These are phyloP conservation scores for Tyrannus savana DNA, from an alignment of 2,113 vertebrate genomes.

Conservation along the genomic window DNA sequence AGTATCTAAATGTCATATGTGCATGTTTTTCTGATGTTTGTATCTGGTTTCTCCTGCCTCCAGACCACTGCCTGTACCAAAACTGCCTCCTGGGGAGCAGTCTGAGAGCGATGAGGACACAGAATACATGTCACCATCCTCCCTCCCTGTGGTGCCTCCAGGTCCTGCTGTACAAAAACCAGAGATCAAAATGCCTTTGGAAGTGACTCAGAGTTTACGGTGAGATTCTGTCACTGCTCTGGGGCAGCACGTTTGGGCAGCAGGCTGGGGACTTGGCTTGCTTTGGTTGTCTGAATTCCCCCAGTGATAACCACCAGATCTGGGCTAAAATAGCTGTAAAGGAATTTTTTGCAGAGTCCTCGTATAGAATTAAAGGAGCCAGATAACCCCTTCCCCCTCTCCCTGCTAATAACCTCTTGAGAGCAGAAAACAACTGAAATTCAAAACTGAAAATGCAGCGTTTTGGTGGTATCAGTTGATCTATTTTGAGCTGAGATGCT, in stretches of 20 bases:
- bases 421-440: not conserved
- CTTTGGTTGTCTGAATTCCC: not conserved
- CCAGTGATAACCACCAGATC: not conserved
- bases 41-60: not conserved
- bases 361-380: not conserved
- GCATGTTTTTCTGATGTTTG: not conserved
- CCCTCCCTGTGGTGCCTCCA: conserved; percentile 81
- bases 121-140: conserved; percentile 95
- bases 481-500: not conserved
- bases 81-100: conserved; percentile 79
- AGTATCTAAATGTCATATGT: not conserved
- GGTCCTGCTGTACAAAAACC: conserved; percentile 74
- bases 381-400: not conserved
- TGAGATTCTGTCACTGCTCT: conserved; percentile 28
- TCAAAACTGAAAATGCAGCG: not conserved
- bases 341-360: not conserved
- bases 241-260: not conserved
- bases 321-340: not conserved
- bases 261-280: not conserved
- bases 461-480: not conserved
- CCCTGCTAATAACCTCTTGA: not conserved
- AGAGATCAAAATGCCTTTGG: conserved; percentile 72
- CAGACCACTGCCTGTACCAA: conserved; percentile 83
- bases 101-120: conserved; percentile 87
- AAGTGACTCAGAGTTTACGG: conserved; percentile 69